A percentile compares a stretch with the other conserved stretches of the same genome.
These are phyloP conservation scores for Pseudomyrmex flavicornis DNA, from an alignment of 1,140 invertebrate species.

Conservation along the genomic window DNA sequence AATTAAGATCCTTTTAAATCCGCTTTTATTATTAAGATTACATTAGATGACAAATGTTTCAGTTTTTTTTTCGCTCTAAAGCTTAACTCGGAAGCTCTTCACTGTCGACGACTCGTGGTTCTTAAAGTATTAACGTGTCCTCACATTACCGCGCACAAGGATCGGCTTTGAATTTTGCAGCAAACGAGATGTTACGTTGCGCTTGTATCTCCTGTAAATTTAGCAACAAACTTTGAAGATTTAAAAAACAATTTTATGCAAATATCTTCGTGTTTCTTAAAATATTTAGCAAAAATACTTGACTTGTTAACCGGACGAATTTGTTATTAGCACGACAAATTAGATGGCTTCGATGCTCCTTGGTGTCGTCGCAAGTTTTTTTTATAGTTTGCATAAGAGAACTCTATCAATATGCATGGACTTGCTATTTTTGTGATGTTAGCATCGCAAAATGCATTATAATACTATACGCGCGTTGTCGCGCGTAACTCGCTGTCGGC, in stretches of 20 bases:
- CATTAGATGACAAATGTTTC: neutral
- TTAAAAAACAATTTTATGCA: too few relatives aligned
- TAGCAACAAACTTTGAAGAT: too few relatives aligned
- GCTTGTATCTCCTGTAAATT: too few relatives aligned
- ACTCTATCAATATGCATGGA: conserved; percentile 44
- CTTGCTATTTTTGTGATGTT: conserved; percentile 29
- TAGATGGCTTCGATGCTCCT: too few relatives aligned
- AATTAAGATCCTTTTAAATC: too few relatives aligned
- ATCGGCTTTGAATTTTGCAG: neutral
- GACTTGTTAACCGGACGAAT: too few relatives aligned
- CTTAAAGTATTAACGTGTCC: conserved; percentile 10
- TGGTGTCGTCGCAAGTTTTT: neutral
- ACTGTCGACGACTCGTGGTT: neutral
- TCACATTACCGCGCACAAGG: neutral
- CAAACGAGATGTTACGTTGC: too few relatives aligned
- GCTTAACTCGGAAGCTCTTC: neutral
- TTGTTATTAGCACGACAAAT: too few relatives aligned
- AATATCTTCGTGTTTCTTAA: too few relatives aligned
- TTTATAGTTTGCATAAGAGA: conserved; percentile 16
- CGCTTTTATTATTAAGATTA: neutral
- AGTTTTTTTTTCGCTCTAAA: neutral
- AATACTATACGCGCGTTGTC: conserved; percentile 26
- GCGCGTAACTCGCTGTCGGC: conserved; percentile 17
- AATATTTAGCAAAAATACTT: too few relatives aligned
- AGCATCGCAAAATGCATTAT: conserved; percentile 37